Evolutionary conservation across 1,140 invertebrate genomes (phyloP).

Genomic region (Coboldia fuscipes): DNA sequence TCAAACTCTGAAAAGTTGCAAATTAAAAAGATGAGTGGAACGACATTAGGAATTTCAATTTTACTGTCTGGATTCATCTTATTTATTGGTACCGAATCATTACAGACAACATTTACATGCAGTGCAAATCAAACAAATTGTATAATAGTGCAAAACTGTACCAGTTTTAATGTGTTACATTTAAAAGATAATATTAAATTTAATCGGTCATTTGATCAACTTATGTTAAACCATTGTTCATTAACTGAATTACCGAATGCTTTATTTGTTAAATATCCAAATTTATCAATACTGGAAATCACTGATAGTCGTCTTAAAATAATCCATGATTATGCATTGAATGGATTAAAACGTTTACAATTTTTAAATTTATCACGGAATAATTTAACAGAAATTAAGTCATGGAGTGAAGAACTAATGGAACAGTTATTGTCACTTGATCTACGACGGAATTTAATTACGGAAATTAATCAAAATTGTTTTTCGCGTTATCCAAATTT

Average conservation of each 20-base stretch:
- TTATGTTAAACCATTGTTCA: conserved; percentile 11
- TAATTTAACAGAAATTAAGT: conserved; percentile 9
- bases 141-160: too few species aligned
- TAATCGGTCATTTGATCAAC: conserved; percentile 3
- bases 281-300: conserved; percentile 10
- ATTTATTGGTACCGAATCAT: too few species aligned
- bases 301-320: conserved; percentile 7
- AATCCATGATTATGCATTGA: conserved; percentile 10
- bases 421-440: conserved; percentile 9
- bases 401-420: conserved; percentile 13
- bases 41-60: too few species aligned
- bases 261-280: conserved; percentile 9
- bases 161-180: too few species aligned
- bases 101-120: too few species aligned
- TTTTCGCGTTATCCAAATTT: conserved; percentile 14
- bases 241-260: conserved; percentile 10
- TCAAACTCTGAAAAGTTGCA: too few species aligned
- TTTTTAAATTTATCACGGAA: conserved; percentile 11
- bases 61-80: too few species aligned
- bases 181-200: too few species aligned
- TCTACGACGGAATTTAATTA: conserved; percentile 11
- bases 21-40: too few species aligned
- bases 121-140: too few species aligned
- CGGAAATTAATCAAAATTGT: conserved; percentile 2
- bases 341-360: conserved; percentile 10